Base-by-base conservation (phyloP, 2,797 vertebrate species). In the Semotilus atromaculatus region DNA sequence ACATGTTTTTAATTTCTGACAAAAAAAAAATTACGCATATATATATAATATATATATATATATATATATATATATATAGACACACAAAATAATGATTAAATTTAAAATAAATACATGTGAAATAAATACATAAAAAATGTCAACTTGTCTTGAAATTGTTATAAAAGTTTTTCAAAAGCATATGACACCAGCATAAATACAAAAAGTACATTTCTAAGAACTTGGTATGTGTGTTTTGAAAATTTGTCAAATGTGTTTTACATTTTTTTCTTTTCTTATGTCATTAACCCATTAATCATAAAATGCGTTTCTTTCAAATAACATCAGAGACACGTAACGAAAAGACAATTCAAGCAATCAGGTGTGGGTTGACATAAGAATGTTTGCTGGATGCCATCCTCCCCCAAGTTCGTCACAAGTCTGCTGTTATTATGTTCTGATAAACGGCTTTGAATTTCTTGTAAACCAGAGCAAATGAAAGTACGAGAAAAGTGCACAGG, bases 391-490 rank as follows among this genome's bases (percentile, higher is more conserved):
- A 71, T 78, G 40, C 29, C 51, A 70, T 36, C 67, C 38, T 1
- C 62, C 74, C 60, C 38, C 14, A 34, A 1, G 7, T 66, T 48
- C 4, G 7, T 80, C 45, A 73, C 21, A 68, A 53, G 8, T 38
- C 29, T 21, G 23, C 18, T 60, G 51, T 71, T 40, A 5, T 71
- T 26, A 7, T 40, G 5, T 66, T 73, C 43, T 51, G 31, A 80
- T 80, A 51, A 85, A 85, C 55, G 38, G 23, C 55, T 72, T 48
- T 34, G 16, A 58, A 64, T 36, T 85, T 85, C 76, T 85, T 21
- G 31, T 62, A 79, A 85, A 85, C 68, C 60, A 10, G n/a, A 36
- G 71, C 67, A 78, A 71, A 36, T 4, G 83, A 85, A 85, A 80
- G 76, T 21, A 73, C 31, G 3, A 78, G 74, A 76, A 75, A 45